Base-by-base conservation (phyloP, 2,113 vertebrate species). In the Garra rufa region DNA sequence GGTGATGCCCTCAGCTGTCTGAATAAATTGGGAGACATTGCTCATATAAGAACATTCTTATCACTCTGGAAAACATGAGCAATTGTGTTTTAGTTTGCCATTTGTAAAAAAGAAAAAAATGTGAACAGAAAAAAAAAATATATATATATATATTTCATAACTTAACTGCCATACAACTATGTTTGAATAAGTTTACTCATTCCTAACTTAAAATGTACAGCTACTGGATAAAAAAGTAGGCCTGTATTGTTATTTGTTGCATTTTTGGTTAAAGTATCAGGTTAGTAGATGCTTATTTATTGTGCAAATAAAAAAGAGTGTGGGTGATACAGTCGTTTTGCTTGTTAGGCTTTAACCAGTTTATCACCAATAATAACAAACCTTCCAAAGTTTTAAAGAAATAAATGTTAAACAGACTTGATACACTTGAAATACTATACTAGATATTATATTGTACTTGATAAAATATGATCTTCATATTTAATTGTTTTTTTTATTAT, bases 11-110 rank as follows among this genome's bases (percentile, higher is more conserved):
- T 88, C 13, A 93, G 94, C 92, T 92, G 88, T 90, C 87, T 90
- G 86, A 92, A 93, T 91, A 93, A 93, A 94, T 92, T 92, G 91
- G 82, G 85, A 93, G 90, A 90, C 92, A 93, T 83, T 91, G 91
- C 92, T 92, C 90, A 93, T 87, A 91, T 80, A 83, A 63, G 38
- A 83, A 24, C 50, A 69, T 80, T 83, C 77, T 87, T 78, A 65
- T 75, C 69, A 61, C 46, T 48, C 26, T 61, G 38, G 59, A 83
- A 76, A 87, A 71, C 74, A 50, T 73, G 61, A 79, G 19, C 24
- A 48, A 78, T 59, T 78, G 76, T 70, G 84, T 85, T 83, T 83
- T 41, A 83, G 6, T 85, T 76, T 28, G 43, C 41, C 30, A 28
- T 73, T 78, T 78, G 63, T 57, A 38, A 48, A 8, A 55, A 30